Conservation (phyloP, 30 jellyfish, hydroid and myxozoan species). For the Morbakka virulenta region DNA sequence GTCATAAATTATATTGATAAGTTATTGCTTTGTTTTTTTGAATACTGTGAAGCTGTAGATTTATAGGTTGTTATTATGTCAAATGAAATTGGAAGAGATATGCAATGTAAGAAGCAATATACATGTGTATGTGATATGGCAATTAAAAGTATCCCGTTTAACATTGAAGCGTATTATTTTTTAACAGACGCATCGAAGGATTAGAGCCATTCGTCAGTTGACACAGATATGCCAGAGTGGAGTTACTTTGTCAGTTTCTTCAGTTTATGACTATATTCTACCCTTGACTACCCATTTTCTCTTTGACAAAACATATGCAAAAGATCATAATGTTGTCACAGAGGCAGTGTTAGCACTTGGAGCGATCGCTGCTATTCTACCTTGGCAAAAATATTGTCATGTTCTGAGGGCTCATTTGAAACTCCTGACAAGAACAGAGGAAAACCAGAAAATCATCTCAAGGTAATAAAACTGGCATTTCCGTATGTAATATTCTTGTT, state of each 20-base stretch:
- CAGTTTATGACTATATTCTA: constrained; percentile 52
- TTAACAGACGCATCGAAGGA: constrained; percentile 81
- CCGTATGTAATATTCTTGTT: too few relatives aligned
- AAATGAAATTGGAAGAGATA: too few relatives aligned
- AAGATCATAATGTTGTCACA: constrained; percentile 87
- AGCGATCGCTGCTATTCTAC: constrained; percentile 37
- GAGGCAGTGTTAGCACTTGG: constrained; percentile 77
- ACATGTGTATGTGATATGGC: too few relatives aligned
- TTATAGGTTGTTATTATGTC: too few relatives aligned
- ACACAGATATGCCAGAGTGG: constrained; percentile 47
- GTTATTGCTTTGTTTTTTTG: too few relatives aligned
- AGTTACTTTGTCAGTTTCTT: constrained; percentile 36
- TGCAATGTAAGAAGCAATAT: too few relatives aligned
- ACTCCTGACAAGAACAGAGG: constrained; percentile 60
- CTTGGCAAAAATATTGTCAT: constrained; percentile 87
- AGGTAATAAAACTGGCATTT: too few relatives aligned
- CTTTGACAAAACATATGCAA: constrained; percentile 50
- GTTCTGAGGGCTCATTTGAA: constrained; percentile 58
- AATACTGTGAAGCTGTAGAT: too few relatives aligned
- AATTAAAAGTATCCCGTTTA: too few relatives aligned
- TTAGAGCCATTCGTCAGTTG: constrained; percentile 75
- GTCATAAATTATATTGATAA: too few relatives aligned
- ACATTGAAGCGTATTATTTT: background rate
- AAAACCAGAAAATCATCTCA: constrained; percentile 52
- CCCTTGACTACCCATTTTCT: constrained; percentile 84